Conservation (phyloP, 2,888 invertebrate genomes). For the Cacoxenus indagator region DNA sequence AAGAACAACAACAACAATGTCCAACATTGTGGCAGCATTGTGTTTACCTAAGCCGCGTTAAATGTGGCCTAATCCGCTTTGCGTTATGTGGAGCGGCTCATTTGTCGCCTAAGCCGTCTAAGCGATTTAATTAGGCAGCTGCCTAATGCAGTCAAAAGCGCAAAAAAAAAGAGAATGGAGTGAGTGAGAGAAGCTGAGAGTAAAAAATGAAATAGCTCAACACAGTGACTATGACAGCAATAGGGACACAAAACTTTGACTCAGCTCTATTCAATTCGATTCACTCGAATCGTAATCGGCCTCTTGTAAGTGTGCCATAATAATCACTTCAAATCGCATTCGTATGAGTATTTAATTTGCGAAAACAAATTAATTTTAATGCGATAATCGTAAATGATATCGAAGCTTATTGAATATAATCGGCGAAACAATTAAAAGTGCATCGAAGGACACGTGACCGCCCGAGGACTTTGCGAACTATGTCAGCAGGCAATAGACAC, state of each 20-base stretch:
- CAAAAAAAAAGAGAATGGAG: neutral
- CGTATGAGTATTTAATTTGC: slow-evolving; percentile 32
- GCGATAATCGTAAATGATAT: slow-evolving; percentile 29
- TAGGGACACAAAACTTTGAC: too few relatives aligned
- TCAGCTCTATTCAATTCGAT: too few relatives aligned
- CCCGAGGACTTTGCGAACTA: neutral
- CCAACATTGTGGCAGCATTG: slow-evolving; percentile 33
- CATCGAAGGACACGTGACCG: slow-evolving; percentile 32
- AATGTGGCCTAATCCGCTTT: slow-evolving; percentile 64
- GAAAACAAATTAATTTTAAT: slow-evolving; percentile 36
- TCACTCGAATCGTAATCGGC: too few relatives aligned
- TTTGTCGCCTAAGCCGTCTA: slow-evolving; percentile 15
- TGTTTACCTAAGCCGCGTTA: slow-evolving; percentile 56
- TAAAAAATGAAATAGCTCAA: too few relatives aligned
- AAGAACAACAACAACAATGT: too few relatives aligned
- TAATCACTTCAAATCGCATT: slow-evolving; percentile 23
- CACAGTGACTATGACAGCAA: too few relatives aligned
- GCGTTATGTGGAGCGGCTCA: slow-evolving; percentile 39
- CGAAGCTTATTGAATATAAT: slow-evolving; percentile 5
- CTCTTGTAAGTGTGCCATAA: neutral
- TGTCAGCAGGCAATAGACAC: neutral
- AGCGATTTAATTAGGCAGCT: slow-evolving; percentile 19
- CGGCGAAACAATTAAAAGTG: slow-evolving; percentile 33
- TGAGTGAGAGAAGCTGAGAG: too few relatives aligned
- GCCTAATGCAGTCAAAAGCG: neutral